A percentile compares a stretch with the other conserved stretches of the same genome.
Evolutionary conservation across 2,888 invertebrate genomes (phyloP).

Genomic region (Synanthedon andrenaeformis): DNA sequence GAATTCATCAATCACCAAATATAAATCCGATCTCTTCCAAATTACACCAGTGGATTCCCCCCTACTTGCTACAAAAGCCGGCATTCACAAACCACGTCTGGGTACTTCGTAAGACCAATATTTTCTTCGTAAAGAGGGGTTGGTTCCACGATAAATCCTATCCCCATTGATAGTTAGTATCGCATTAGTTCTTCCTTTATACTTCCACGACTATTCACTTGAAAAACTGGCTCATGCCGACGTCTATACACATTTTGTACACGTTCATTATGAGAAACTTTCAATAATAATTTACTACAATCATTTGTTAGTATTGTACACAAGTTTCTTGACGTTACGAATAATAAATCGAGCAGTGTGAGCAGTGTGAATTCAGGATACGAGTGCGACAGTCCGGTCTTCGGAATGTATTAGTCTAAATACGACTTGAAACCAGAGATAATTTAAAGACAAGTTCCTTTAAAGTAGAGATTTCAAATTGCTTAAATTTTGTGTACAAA

Average conservation of each 20-base stretch:
- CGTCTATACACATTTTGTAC: conserved; percentile 23
- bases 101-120: conserved; percentile 66
- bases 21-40: background rate
- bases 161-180: conserved; percentile 63
- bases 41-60: conserved; percentile 6
- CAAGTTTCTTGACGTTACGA: no score
- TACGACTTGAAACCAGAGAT: no score
- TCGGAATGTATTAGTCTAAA: no score
- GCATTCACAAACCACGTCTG: conserved; percentile 59
- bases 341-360: no score
- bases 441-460: no score
- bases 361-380: no score
- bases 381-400: no score
- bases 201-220: conserved; percentile 43
- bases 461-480: no score
- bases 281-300: background rate
- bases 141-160: conserved; percentile 55
- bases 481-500: no score
- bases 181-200: conserved; percentile 64
- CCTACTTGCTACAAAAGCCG: conserved; percentile 42
- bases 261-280: conserved; percentile 4
- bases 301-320: background rate
- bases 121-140: conserved; percentile 59
- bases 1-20: no score
- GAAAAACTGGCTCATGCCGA: conserved; percentile 45